phyloP scores from a whole-genome alignment of 2,797 vertebrate species.

The Cossypha caffra region DNA sequence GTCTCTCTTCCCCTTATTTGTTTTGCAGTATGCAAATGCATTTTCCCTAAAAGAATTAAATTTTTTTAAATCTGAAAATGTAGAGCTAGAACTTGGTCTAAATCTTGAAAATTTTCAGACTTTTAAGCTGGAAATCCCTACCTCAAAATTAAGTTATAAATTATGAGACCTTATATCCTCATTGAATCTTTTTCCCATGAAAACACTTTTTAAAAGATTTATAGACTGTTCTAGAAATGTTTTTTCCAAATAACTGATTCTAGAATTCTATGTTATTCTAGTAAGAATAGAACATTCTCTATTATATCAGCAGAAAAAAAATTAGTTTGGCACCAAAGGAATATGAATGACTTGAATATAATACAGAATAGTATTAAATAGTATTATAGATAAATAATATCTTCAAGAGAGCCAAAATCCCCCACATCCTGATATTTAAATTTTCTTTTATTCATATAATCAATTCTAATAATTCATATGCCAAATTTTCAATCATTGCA shows the following conservation, averaged over 20 bases:
- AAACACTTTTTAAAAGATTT: not conserved
- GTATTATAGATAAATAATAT: not conserved
- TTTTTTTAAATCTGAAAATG: not conserved
- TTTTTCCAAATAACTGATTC: conserved; percentile 33
- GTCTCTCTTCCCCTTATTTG: not conserved
- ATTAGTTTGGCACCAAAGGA: not conserved
- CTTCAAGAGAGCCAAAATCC: conserved; percentile 15
- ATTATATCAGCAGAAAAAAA: not conserved
- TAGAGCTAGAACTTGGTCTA: not conserved
- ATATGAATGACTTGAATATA: not conserved
- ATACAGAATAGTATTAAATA: not conserved
- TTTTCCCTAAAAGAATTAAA: not conserved
- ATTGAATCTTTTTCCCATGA: not conserved
- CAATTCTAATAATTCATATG: conserved; percentile 38
- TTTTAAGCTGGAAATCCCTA: not conserved
- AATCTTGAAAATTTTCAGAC: not conserved
- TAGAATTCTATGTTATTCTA: conserved; percentile 13
- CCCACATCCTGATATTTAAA: conserved; percentile 7
- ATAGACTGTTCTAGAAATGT: not conserved
- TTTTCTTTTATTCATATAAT: conserved; percentile 58
- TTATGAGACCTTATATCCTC: not conserved
- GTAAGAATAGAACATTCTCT: not conserved
- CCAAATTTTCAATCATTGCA: not conserved
- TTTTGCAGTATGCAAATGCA: not conserved
- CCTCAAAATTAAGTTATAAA: not conserved